These are phyloP conservation scores for Saccostrea echinata DNA, from an alignment of 1,140 invertebrate species.

Conservation along the genomic window DNA sequence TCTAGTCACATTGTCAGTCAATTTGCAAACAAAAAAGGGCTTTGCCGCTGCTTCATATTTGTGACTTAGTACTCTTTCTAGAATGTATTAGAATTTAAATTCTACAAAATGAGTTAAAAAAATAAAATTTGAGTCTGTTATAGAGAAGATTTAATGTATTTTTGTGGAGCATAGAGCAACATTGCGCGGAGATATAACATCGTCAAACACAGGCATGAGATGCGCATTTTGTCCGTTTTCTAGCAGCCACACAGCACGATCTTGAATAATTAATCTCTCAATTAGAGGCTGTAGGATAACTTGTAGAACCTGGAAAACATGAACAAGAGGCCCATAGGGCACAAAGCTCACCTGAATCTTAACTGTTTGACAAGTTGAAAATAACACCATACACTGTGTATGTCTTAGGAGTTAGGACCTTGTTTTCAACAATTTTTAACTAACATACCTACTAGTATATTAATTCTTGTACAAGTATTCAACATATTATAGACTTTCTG, in stretches of 20 bases:
- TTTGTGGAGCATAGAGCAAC: constrained; percentile 63
- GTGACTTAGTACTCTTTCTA: too few relatives aligned
- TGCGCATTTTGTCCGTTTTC: constrained; percentile 61
- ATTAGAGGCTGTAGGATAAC: constrained; percentile 80
- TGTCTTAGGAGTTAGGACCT: too few relatives aligned
- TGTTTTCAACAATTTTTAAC: too few relatives aligned
- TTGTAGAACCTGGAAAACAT: constrained; percentile 75
- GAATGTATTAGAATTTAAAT: too few relatives aligned
- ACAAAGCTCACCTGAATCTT: not conserved
- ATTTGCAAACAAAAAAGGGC: not conserved
- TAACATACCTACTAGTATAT: too few relatives aligned
- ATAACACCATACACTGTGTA: not conserved
- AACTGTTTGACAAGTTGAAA: not conserved
- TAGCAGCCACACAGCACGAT: constrained; percentile 66
- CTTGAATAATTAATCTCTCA: constrained; percentile 68
- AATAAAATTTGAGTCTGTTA: not conserved
- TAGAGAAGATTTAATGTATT: not conserved
- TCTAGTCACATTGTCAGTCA: not conserved
- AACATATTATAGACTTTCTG: too few relatives aligned
- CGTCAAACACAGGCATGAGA: constrained; percentile 70
- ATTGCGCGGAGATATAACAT: constrained; percentile 73
- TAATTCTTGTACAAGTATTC: too few relatives aligned
- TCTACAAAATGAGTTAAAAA: not conserved
- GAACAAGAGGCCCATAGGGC: not conserved
- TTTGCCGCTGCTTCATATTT: too few relatives aligned